phyloP scores from a whole-genome alignment of 1,140 invertebrate genomes.

The Lordiphosa mommai region DNA sequence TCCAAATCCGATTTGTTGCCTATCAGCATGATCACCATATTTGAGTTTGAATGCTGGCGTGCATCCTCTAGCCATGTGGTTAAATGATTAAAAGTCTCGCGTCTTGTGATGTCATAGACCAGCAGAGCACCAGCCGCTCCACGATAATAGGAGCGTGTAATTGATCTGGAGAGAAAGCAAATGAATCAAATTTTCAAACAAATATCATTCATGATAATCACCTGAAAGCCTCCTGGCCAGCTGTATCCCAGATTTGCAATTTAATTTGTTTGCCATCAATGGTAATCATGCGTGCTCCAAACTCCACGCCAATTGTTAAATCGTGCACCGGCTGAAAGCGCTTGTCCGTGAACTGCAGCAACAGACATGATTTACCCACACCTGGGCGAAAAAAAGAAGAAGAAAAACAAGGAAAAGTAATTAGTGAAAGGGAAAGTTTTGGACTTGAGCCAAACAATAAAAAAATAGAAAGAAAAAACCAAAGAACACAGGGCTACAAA shows the following conservation, averaged over 20 bases:
- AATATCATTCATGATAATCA: no score
- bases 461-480: no score
- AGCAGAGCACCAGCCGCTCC: conserved; percentile 98
- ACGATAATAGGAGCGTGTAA: conserved; percentile 98
- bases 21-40: conserved; percentile 99
- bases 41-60: conserved; percentile 99
- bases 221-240: conserved; percentile 98
- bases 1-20: conserved; percentile 99
- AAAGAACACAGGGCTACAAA: no score
- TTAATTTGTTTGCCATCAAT: conserved; percentile 99
- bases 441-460: no score
- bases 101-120: conserved; percentile 98
- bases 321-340: conserved; percentile 99
- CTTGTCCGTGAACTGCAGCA: conserved; percentile 99
- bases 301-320: conserved; percentile 99
- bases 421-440: conserved; percentile 29
- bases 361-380: conserved; percentile 98
- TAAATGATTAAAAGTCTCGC: conserved; percentile 99
- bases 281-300: conserved; percentile 99
- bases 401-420: conserved; percentile 23
- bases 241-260: conserved; percentile 97
- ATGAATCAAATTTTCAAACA: no score
- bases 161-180: conserved; percentile 87
- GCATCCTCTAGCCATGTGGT: conserved; percentile 99
- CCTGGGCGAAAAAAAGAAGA: conserved; percentile 82